A percentile compares a stretch with the other conserved stretches of the same genome.
These are phyloP conservation scores for Darevskia nairensis DNA, from an alignment of 2,797 vertebrate genomes.

Conservation along the genomic window DNA sequence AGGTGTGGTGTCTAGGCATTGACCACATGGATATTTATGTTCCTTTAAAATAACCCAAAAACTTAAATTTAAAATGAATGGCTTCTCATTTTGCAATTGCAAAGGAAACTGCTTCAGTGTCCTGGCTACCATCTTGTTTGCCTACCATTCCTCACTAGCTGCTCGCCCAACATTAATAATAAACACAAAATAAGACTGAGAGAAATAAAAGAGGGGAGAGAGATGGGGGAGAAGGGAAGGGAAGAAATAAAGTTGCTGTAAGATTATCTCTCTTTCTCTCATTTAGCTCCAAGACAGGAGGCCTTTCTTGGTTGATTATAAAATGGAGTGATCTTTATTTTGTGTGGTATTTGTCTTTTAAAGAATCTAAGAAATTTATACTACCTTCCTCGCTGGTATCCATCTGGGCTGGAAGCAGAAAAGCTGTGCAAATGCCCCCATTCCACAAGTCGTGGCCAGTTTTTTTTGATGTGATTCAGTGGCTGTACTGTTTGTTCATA, in stretches of 20 bases:
- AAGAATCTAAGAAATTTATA: conserved; percentile 11
- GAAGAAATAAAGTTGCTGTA: background rate
- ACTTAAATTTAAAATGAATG: background rate
- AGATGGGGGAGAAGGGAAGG: background rate
- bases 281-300: background rate
- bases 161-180: background rate
- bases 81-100: background rate
- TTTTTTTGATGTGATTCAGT: background rate
- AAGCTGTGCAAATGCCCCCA: background rate
- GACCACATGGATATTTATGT: background rate
- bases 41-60: background rate
- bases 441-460: background rate
- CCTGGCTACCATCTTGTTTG: background rate
- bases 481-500: background rate
- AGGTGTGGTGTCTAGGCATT: background rate
- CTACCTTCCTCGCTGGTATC: background rate
- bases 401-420: background rate
- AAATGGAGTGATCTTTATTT: background rate
- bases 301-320: background rate
- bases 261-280: background rate
- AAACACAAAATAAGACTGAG: background rate
- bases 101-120: background rate
- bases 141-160: background rate
- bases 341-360: background rate
- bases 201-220: background rate